These are phyloP conservation scores for Saccostrea cuccullata DNA, from an alignment of 1,140 invertebrate genomes.

Conservation along the genomic window DNA sequence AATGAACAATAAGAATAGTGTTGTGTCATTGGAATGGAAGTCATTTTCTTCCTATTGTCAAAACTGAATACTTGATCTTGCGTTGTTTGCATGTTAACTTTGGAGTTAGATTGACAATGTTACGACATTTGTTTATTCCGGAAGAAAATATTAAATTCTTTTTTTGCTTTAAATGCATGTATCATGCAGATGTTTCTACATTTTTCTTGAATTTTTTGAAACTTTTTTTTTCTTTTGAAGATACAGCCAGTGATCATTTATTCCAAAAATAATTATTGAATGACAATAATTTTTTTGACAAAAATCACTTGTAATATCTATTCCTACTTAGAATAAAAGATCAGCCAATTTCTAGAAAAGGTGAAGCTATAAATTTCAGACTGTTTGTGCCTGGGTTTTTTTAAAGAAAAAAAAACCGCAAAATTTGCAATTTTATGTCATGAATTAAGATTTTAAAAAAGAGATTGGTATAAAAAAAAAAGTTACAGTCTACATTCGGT, in stretches of 20 bases:
- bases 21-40: slow-evolving; percentile 2
- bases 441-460: no score
- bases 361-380: not conserved
- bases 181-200: not conserved
- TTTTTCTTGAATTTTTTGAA: not conserved
- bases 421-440: no score
- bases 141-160: not conserved
- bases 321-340: not conserved
- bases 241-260: not conserved
- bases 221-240: not conserved
- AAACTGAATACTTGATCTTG: slow-evolving; percentile 1
- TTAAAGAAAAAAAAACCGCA: no score
- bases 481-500: no score
- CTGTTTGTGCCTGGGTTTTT: not conserved
- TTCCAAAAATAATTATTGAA: not conserved
- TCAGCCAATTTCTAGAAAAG: not conserved
- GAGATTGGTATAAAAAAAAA: no score
- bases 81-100: slow-evolving; percentile 2
- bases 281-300: no score
- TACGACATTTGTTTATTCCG: not conserved
- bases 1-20: not conserved
- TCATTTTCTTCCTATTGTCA: not conserved
- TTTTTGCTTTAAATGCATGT: not conserved
- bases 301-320: not conserved
- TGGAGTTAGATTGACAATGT: not conserved